phyloP scores from a whole-genome alignment of 2,797 vertebrate species.

The Prunella strophiata region DNA sequence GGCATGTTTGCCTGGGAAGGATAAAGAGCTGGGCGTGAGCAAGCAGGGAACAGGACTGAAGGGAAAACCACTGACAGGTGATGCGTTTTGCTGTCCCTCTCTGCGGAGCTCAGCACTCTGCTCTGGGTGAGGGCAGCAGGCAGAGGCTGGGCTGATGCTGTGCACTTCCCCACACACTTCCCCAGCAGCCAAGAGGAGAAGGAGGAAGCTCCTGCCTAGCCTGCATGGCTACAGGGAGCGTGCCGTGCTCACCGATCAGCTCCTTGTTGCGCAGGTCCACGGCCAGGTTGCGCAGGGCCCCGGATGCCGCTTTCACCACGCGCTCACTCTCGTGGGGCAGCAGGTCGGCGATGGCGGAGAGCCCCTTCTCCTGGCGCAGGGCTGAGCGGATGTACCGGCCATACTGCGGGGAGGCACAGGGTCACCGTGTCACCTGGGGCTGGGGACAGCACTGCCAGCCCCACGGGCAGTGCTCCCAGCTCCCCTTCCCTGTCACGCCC shows the following conservation, averaged over 20 bases:
- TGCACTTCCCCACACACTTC: rapidly evolving
- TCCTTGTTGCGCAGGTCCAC: slow-evolving; percentile 91
- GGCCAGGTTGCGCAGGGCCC: slow-evolving; percentile 93
- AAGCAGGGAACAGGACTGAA: background rate
- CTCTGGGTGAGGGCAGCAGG: background rate
- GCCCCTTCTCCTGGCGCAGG: slow-evolving; percentile 90
- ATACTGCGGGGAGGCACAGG: slow-evolving; percentile 75
- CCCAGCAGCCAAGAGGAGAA: background rate
- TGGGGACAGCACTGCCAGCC: rapidly evolving
- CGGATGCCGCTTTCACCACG: slow-evolving; percentile 92
- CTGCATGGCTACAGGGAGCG: rapidly evolving
- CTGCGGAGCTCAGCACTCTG: rapidly evolving
- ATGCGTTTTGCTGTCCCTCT: background rate
- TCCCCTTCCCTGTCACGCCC: background rate
- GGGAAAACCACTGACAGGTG: background rate
- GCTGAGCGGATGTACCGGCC: slow-evolving; percentile 90
- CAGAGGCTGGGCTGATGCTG: rapidly evolving
- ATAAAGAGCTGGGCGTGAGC: background rate
- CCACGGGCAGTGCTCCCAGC: rapidly evolving
- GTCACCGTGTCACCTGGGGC: background rate
- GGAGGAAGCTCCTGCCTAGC: background rate
- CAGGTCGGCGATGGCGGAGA: slow-evolving; percentile 90
- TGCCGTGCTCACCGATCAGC: slow-evolving; percentile 82
- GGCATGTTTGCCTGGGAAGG: slow-evolving; percentile 86
- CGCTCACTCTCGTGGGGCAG: slow-evolving; percentile 87